These are phyloP conservation scores for Himalopsyche tibetana DNA, from an alignment of 2,888 invertebrate genomes.

Conservation along the genomic window DNA sequence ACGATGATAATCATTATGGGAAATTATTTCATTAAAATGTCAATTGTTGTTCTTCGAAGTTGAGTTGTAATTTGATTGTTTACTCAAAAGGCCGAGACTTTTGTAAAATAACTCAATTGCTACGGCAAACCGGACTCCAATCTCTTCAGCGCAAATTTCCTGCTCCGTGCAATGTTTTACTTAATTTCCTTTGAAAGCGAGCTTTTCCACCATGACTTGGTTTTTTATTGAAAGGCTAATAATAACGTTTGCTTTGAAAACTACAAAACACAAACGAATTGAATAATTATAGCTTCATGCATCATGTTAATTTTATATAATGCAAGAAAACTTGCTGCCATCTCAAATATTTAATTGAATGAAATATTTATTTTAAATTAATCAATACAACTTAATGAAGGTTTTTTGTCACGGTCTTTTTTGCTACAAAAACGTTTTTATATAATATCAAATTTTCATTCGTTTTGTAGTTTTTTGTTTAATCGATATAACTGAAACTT, in stretches of 20 bases:
- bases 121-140: slow-evolving; percentile 1
- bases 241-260: neutral
- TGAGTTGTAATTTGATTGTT: slow-evolving; percentile 14
- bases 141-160: neutral
- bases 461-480: too few relatives aligned
- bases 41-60: neutral
- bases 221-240: neutral
- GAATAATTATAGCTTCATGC: neutral
- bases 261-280: neutral
- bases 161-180: neutral
- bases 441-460: too few relatives aligned
- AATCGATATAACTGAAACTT: too few relatives aligned
- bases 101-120: slow-evolving; percentile 19
- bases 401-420: too few relatives aligned
- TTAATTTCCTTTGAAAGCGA: slow-evolving; percentile 27
- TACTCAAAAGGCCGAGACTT: neutral
- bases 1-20: too few relatives aligned
- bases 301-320: neutral
- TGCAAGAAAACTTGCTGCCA: too few relatives aligned
- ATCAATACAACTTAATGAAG: too few relatives aligned
- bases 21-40: too few relatives aligned
- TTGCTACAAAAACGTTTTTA: too few relatives aligned
- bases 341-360: too few relatives aligned
- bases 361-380: too few relatives aligned
- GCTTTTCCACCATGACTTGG: neutral